Percentiles rank a stretch among this genome's conserved stretches.
Conservation (phyloP, 2,113 vertebrate species). For the Pelecanoides urinatrix region DNA sequence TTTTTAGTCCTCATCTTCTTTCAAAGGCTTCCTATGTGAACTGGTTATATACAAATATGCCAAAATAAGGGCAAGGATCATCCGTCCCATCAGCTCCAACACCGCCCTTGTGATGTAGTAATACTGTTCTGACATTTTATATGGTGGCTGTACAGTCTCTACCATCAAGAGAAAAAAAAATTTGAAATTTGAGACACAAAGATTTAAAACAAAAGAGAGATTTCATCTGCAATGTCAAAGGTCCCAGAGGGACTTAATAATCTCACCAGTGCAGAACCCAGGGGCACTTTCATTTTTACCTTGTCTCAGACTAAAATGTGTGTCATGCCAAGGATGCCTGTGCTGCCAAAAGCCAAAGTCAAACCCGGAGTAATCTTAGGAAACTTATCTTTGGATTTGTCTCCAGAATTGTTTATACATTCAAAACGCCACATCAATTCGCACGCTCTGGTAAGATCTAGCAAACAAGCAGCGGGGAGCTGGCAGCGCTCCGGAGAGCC, state of each 20-base stretch:
- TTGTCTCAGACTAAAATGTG: background rate
- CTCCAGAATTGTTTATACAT: background rate
- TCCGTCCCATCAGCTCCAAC: background rate
- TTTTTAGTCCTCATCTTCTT: background rate
- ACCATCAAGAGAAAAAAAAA: background rate
- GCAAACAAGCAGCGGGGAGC: background rate
- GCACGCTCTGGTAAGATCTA: background rate
- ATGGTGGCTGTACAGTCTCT: background rate
- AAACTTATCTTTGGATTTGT: background rate
- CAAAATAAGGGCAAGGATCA: background rate
- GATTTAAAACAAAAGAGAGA: background rate
- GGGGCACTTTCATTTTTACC: background rate
- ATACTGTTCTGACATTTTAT: background rate
- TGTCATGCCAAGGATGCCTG: background rate
- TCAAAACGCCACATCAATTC: background rate
- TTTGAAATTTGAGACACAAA: background rate
- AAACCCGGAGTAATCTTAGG: background rate
- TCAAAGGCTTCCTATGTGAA: background rate
- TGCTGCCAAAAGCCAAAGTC: background rate
- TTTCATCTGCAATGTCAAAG: background rate
- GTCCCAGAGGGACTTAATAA: background rate
- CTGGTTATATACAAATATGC: background rate
- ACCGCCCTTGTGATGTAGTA: background rate
- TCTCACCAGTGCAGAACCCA: background rate
- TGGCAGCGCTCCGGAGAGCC: background rate